A percentile compares a stretch with the other conserved stretches of the same genome.
These are phyloP conservation scores for Danio kyathit DNA, from an alignment of 2,797 vertebrate genomes.

Conservation along the genomic window DNA sequence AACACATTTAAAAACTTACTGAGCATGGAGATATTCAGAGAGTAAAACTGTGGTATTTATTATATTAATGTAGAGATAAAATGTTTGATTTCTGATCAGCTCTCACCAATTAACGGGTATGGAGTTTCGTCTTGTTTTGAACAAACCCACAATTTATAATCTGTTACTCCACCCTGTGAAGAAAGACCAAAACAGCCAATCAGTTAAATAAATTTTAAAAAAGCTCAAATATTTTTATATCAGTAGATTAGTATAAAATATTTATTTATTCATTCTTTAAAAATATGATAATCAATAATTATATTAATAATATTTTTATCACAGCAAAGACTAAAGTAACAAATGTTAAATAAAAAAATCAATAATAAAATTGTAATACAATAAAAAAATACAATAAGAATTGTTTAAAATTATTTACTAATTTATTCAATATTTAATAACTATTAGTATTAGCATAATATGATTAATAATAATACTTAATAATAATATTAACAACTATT, in stretches of 20 bases:
- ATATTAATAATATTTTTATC: no score
- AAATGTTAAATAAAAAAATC: no score
- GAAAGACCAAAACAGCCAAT: neutral
- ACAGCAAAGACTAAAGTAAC: no score
- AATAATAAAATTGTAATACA: no score
- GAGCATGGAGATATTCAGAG: neutral
- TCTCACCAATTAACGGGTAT: conserved; percentile 95
- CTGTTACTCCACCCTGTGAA: conserved; percentile 86
- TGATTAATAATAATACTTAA: no score
- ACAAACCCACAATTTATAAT: conserved; percentile 94
- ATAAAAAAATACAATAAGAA: no score
- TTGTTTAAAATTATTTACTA: no score
- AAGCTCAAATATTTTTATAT: neutral
- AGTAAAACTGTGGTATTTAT: neutral
- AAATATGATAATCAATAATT: neutral
- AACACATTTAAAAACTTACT: neutral
- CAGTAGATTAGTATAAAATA: no score
- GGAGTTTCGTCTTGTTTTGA: conserved; percentile 93
- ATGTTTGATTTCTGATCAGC: neutral
- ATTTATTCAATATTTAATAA: no score
- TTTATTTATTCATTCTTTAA: neutral
- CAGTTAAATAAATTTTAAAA: neutral
- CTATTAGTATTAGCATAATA: no score
- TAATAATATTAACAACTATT: no score
- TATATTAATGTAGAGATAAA: neutral